Percentiles rank a stretch among this genome's conserved stretches.
phyloP scores from a whole-genome alignment of 2,888 invertebrate species.

The Orthosia gracilis region DNA sequence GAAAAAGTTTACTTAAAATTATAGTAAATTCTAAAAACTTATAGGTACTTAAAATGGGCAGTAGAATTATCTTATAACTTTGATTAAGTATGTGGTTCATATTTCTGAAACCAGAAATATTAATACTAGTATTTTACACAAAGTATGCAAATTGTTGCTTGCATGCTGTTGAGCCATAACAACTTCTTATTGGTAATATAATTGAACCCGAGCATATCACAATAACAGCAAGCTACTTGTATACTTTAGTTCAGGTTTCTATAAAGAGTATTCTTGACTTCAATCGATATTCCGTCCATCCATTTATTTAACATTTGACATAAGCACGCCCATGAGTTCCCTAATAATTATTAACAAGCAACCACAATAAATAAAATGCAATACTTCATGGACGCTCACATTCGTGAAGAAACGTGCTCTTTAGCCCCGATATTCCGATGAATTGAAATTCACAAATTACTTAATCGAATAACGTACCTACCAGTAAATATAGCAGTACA shows the following conservation, averaged over 20 bases:
- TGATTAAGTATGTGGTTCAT: not conserved
- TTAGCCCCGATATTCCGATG: too few relatives aligned
- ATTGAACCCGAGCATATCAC: not conserved
- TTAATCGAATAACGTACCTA: too few relatives aligned
- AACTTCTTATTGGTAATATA: not conserved
- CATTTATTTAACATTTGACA: too few relatives aligned
- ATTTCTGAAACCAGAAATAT: not conserved
- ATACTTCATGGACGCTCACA: too few relatives aligned
- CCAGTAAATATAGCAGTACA: too few relatives aligned
- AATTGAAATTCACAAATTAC: too few relatives aligned
- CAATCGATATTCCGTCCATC: not conserved
- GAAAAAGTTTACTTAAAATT: not conserved
- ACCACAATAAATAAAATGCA: too few relatives aligned
- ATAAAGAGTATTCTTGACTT: not conserved
- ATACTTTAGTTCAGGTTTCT: not conserved
- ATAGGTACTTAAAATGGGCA: not conserved
- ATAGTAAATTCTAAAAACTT: not conserved
- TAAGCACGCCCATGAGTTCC: too few relatives aligned
- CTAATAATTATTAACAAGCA: too few relatives aligned
- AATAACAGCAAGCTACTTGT: not conserved
- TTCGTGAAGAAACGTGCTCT: too few relatives aligned
- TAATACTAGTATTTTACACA: not conserved
- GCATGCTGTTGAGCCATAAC: not conserved
- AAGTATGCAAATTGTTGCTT: not conserved
- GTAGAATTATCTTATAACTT: not conserved